Percentiles rank a stretch among this genome's conserved stretches.
phyloP scores from a whole-genome alignment of 2,888 invertebrate genomes.

The Thymelicus sylvestris region DNA sequence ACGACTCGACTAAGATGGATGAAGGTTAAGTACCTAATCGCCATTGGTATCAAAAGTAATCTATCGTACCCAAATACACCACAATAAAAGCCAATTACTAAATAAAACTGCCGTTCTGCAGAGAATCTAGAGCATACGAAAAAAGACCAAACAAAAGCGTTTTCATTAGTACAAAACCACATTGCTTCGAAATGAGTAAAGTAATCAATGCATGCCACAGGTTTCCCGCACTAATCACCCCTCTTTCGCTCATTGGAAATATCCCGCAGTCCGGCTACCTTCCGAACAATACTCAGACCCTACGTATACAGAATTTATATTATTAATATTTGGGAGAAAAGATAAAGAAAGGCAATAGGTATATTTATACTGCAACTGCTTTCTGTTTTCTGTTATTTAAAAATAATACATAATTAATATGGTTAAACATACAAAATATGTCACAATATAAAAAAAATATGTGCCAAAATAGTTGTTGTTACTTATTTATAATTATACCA shows the following conservation, averaged over 20 bases:
- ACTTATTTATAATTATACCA: no score
- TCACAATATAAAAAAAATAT: no score
- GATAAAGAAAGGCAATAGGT: background rate
- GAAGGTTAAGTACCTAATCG: no score
- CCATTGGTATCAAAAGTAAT: no score
- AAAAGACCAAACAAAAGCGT: background rate
- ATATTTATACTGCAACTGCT: background rate
- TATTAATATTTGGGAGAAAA: constrained; percentile 14
- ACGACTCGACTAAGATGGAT: no score
- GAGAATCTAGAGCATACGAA: constrained; percentile 8
- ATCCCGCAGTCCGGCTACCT: constrained; percentile 29
- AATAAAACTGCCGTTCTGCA: background rate
- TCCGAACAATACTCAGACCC: constrained; percentile 2
- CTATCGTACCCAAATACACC: no score
- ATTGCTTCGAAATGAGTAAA: constrained; percentile 29
- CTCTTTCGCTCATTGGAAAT: constrained; percentile 28
- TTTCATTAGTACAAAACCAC: constrained; percentile 26
- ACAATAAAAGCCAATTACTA: background rate
- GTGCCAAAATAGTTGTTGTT: no score
- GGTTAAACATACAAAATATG: no score
- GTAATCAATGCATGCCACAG: constrained; percentile 34
- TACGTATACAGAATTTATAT: constrained; percentile 16
- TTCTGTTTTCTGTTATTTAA: background rate
- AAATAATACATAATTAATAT: no score
- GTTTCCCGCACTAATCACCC: constrained; percentile 33